Conservation (phyloP, 2,113 vertebrate species). For the Glaucomys volans region DNA sequence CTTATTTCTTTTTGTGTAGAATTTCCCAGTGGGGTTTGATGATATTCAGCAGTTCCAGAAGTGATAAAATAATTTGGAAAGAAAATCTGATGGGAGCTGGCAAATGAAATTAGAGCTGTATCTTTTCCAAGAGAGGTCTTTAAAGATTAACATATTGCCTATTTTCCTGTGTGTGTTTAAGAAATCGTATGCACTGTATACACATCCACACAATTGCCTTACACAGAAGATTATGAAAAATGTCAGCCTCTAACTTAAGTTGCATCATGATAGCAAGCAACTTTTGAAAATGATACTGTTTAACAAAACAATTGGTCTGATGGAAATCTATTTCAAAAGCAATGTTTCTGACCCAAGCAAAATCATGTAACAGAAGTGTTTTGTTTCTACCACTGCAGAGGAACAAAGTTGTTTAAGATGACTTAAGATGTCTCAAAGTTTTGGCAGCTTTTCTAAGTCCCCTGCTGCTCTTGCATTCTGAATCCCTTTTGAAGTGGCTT, state of each 20-base stretch:
- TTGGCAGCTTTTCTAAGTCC: constrained; percentile 64
- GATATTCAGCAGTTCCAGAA: not conserved
- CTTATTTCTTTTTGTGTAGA: constrained; percentile 53
- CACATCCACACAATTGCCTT: not conserved
- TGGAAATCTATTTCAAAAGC: constrained; percentile 58
- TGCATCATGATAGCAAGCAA: not conserved
- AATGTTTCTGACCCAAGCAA: constrained; percentile 45
- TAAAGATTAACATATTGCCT: not conserved
- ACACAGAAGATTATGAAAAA: not conserved
- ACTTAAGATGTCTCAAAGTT: constrained; percentile 70
- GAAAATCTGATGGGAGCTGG: constrained; percentile 43
- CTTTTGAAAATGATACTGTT: constrained; percentile 47
- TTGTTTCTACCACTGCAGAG: constrained; percentile 53
- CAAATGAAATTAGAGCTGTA: constrained; percentile 14
- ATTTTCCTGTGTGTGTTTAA: not conserved
- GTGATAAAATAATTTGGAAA: constrained; percentile 55
- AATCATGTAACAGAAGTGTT: constrained; percentile 53
- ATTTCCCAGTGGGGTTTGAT: constrained; percentile 35
- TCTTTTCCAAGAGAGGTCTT: constrained; percentile 48
- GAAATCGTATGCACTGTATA: not conserved
- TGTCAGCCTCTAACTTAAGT: not conserved
- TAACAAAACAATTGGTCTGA: not conserved
- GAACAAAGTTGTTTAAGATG: constrained; percentile 68
- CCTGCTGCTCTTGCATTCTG: constrained; percentile 63
- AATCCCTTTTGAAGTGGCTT: constrained; percentile 67